Evolutionary conservation across 2,797 vertebrate species (phyloP).

Genomic region (Sardinella longiceps): DNA sequence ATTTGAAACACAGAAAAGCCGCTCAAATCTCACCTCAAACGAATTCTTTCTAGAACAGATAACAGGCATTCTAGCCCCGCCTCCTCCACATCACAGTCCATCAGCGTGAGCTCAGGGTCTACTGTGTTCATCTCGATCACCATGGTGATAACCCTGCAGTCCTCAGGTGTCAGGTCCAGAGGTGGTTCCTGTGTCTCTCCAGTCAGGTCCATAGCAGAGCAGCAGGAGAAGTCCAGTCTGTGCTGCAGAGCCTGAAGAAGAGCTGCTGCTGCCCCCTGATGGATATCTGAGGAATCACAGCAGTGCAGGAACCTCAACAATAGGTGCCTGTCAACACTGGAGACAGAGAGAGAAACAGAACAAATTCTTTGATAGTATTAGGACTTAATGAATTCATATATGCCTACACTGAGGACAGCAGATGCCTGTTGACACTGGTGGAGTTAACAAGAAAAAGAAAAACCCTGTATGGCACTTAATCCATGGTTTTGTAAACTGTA

Average conservation of each 20-base stretch:
- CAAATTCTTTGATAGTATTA: not conserved
- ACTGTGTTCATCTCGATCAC: slow-evolving; percentile 47
- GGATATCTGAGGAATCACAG: slow-evolving; percentile 50
- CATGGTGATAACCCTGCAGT: slow-evolving; percentile 44
- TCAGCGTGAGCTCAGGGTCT: slow-evolving; percentile 49
- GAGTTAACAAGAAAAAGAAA: no score
- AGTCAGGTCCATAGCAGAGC: slow-evolving; percentile 41
- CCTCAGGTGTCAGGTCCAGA: slow-evolving; percentile 45
- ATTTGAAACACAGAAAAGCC: not conserved
- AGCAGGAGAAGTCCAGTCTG: slow-evolving; percentile 55
- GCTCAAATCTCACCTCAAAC: slow-evolving; percentile 35
- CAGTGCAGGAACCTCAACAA: slow-evolving; percentile 59
- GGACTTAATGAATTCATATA: no score
- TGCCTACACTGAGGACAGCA: no score
- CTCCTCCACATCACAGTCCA: slow-evolving; percentile 59
- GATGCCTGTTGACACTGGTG: no score
- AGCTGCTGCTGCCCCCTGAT: slow-evolving; percentile 47
- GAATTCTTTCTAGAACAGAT: slow-evolving; percentile 47
- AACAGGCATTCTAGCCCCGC: slow-evolving; percentile 56
- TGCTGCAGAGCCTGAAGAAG: slow-evolving; percentile 55
- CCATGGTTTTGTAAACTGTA: no score
- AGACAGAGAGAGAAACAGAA: not conserved
- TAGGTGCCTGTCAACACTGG: slow-evolving; percentile 57
- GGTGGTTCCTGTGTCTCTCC: slow-evolving; percentile 33
- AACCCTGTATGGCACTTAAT: no score